Base-by-base conservation (phyloP, 2,888 invertebrate genomes). In the Drosophila kambysellisi region DNA sequence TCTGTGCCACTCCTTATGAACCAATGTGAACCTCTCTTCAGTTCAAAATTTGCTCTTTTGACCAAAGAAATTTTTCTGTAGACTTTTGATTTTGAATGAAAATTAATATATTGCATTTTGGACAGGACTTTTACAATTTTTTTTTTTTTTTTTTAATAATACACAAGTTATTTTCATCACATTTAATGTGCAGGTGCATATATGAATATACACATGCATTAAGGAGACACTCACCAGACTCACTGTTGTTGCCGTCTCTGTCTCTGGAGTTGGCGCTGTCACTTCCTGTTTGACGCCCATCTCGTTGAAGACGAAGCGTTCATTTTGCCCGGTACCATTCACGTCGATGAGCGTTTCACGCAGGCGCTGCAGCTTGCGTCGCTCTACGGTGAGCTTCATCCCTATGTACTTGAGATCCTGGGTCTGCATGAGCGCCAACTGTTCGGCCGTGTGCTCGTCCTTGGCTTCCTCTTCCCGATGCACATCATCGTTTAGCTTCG, bases 331-430 rank as follows among this genome's bases (percentile, higher is more conserved):
- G 93, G 62, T 29, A 12, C n/a, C 95, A 91, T 97, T 97, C 2
- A 97, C 95, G 94, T 98, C 94, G 92, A 99, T 98, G 20, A 99
- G 94, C 56, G 95, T 94, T 0, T 96, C 95, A 93, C 98, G 96
- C 37, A 97, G 93, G 80, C 95, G 91, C 15, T 90, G 81, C 37
- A 93, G 91, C 93, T 97, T 97, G 83, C 96, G 96, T 1, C 95
- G 94, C 93, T 99, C 99, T 41, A 97, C 95, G 3, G 96, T 97
- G 59, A 97, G 94, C 91, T 98, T 98, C 94, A 96, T 97, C 41
- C 95, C 95, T 17, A 99, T 95, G 87, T 99, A 99, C 83, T 97
- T 97, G 11, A 98, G 93, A 93, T 99, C 99, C 93, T 98, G 98
- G 0, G 97, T 96, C 91, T 97, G 95, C 97, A 99, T 98, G 63